Conservation (phyloP, 2,888 invertebrate species). For the Heliconius erato region DNA sequence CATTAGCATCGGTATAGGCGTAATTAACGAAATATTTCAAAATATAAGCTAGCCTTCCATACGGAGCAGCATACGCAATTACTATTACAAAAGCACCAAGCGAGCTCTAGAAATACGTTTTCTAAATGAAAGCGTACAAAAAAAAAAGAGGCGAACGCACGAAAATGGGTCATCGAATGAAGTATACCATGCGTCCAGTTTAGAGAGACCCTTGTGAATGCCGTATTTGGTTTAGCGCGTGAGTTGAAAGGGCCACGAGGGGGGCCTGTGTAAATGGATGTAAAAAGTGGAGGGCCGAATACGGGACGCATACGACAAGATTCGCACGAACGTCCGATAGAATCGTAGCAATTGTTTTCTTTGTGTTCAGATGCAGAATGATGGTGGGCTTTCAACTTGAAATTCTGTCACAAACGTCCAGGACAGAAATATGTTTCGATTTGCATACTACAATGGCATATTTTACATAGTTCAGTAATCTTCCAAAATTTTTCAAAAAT, state of each 20-base stretch:
- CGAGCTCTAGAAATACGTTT: constrained; percentile 62
- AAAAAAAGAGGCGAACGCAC: constrained; percentile 61
- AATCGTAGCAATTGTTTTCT: constrained; percentile 63
- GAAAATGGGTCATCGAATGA: constrained; percentile 75
- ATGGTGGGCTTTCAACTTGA: constrained; percentile 35
- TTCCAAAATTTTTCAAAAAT: no score
- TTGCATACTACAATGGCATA: not conserved
- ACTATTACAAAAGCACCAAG: constrained; percentile 62
- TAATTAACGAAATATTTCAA: constrained; percentile 45
- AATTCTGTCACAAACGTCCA: constrained; percentile 41
- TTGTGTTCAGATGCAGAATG: constrained; percentile 57
- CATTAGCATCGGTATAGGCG: constrained; percentile 4
- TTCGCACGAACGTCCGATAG: constrained; percentile 58
- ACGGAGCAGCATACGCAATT: constrained; percentile 57
- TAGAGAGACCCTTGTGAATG: constrained; percentile 55
- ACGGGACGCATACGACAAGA: constrained; percentile 61
- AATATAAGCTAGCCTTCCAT: constrained; percentile 42
- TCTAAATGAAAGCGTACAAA: constrained; percentile 66
- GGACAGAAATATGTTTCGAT: not conserved
- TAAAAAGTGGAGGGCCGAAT: constrained; percentile 47
- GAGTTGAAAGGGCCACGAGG: constrained; percentile 45
- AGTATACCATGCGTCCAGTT: constrained; percentile 62
- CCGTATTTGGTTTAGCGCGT: constrained; percentile 47
- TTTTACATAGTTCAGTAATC: no score
- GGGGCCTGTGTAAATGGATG: constrained; percentile 53